These are phyloP conservation scores for Orientallactaga sibirica DNA, from an alignment of 2,797 vertebrate genomes.

Conservation along the genomic window DNA sequence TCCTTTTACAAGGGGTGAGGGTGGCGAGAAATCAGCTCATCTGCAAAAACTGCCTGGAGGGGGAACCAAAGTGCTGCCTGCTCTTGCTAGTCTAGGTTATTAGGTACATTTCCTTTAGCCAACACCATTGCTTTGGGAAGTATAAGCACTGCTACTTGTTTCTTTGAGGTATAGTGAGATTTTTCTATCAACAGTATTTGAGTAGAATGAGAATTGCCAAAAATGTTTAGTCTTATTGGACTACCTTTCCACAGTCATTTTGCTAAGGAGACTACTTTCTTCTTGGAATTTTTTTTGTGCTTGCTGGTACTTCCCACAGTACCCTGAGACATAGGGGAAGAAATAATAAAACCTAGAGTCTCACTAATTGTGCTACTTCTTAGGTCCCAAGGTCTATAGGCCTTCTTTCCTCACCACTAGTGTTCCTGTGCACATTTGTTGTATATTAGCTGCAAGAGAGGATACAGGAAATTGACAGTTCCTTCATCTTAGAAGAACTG, in stretches of 20 bases:
- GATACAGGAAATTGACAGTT: not conserved
- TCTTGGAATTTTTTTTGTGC: not conserved
- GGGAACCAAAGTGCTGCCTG: slow-evolving; percentile 62
- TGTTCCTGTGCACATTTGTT: slow-evolving; percentile 39
- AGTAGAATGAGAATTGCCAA: not conserved
- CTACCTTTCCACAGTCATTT: slow-evolving; percentile 8
- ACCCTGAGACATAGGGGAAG: not conserved
- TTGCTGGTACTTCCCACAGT: slow-evolving; percentile 36
- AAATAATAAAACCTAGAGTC: slow-evolving; percentile 22
- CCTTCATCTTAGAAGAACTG: slow-evolving; percentile 40
- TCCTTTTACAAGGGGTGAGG: slow-evolving; percentile 10
- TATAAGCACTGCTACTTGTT: slow-evolving; percentile 13
- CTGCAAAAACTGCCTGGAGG: slow-evolving; percentile 59
- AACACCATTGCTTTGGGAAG: not conserved
- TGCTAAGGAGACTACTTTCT: slow-evolving; percentile 47
- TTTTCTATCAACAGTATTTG: slow-evolving; percentile 20
- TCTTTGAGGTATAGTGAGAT: not conserved
- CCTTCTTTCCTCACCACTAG: not conserved
- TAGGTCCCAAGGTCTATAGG: slow-evolving; percentile 34
- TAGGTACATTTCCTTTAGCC: not conserved
- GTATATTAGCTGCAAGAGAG: slow-evolving; percentile 31
- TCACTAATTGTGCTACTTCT: slow-evolving; percentile 16
- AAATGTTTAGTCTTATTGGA: slow-evolving; percentile 22
- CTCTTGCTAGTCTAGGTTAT: slow-evolving; percentile 18
- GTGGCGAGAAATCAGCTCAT: not conserved